These are phyloP conservation scores for Anastatus disparis DNA, from an alignment of 1,140 invertebrate genomes.

Conservation along the genomic window DNA sequence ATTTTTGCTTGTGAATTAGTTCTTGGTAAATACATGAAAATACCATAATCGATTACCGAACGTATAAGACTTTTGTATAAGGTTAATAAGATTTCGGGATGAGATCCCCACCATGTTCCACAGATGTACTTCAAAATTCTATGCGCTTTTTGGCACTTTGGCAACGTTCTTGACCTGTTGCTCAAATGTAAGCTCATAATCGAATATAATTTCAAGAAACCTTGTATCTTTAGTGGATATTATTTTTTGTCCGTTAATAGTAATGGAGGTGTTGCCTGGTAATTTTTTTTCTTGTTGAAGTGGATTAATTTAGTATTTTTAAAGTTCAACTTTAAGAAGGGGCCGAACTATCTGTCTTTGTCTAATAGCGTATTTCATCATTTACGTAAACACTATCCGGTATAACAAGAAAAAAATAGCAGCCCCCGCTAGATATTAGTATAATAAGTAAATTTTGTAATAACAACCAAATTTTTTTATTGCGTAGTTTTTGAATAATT, in stretches of 20 bases:
- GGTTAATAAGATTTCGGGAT: background rate
- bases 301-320: background rate
- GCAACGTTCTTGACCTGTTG: background rate
- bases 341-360: background rate
- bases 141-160: background rate
- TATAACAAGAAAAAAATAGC: too few species aligned
- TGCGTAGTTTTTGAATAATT: too few species aligned
- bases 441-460: too few species aligned
- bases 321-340: background rate
- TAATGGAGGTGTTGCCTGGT: background rate
- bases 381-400: too few species aligned
- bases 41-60: slow-evolving; percentile 2
- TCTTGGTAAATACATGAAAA: slow-evolving; percentile 6
- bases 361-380: too few species aligned
- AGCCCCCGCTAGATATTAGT: too few species aligned
- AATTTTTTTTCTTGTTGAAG: background rate
- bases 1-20: background rate
- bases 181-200: background rate
- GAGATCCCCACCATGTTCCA: slow-evolving; percentile 8
- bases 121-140: slow-evolving; percentile 10
- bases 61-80: background rate
- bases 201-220: background rate
- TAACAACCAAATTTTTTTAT: too few species aligned
- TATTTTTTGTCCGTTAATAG: background rate
- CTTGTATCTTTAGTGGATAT: background rate